Base-by-base conservation (phyloP, 2,797 vertebrate species). In the Poecilia velifera region DNA sequence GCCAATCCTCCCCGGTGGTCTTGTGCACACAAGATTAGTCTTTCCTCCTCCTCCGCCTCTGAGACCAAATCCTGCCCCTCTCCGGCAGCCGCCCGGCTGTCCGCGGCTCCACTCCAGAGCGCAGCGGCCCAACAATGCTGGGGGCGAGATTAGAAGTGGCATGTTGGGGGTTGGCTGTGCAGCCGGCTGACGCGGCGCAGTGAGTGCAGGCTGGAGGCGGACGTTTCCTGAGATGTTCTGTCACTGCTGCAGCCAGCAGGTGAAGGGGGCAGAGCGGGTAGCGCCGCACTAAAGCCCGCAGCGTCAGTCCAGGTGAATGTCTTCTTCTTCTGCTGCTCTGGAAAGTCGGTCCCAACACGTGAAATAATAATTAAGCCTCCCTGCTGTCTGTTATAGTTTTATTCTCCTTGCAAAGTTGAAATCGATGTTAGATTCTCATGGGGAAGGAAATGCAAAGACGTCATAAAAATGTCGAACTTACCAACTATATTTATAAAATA, bases 11-110 rank as follows among this genome's bases (percentile, higher is more conserved):
- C 79, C 78, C 74, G 84, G 85, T 88, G 84, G 86, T 88, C 82
- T 84, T 86, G 82, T 85, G 90, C 77, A 84, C 88, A 84, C 78
- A 85, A 87, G 90, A 92, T 93, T 93, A 91, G 89, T 83, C 47
- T 84, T 71, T 79, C 84, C 83, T 70, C 84, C 83, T 70, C 76
- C 64, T 53, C 74, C 64, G 75, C 82, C 78, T 82, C 73, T 2
- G 76, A 84, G 81, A 87, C 80, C 80, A 74, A 86, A 87, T 80
- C 73, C 79, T 62, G 73, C 84, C 86, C 81, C 84, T 73, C n/a
- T 81, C 83, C 78, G 64, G 79, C 82, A 79, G 2, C 85, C 82
- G 41, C 64, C 90, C 76, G 80, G 41, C 89, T 82, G 82, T 86
- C 82, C 78, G 41, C 47, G 87, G 81, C 84, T 85, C 76, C 79